Evolutionary conservation across 2,888 invertebrate species (phyloP).

Genomic region (Eristalis tenax): DNA sequence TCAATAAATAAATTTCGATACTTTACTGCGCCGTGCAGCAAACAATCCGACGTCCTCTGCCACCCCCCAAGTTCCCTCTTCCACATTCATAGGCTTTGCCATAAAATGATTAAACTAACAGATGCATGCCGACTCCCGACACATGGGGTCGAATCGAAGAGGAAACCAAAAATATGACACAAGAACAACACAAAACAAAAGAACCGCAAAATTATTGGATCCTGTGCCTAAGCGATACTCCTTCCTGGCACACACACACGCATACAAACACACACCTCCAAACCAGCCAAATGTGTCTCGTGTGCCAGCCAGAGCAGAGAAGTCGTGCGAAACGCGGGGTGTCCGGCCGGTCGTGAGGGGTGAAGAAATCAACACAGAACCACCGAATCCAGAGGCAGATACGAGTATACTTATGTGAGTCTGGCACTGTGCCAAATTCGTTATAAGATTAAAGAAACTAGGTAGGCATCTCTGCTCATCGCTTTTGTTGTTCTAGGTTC

Average conservation of each 20-base stretch:
- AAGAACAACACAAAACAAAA: constrained; percentile 17
- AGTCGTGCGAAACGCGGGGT: background rate
- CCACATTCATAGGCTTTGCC: constrained; percentile 48
- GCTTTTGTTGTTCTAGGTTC: constrained; percentile 64
- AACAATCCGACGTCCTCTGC: background rate
- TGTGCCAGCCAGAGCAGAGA: background rate
- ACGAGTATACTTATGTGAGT: constrained; percentile 23
- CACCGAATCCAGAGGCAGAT: constrained; percentile 44
- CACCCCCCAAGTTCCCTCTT: constrained; percentile 18
- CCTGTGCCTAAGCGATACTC: constrained; percentile 46
- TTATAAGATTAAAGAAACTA: constrained; percentile 73
- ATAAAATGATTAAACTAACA: constrained; percentile 64
- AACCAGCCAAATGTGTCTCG: background rate
- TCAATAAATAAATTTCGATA: constrained; percentile 66
- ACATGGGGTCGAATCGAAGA: constrained; percentile 30
- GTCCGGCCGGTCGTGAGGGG: background rate
- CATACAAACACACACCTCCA: background rate
- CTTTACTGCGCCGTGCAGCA: constrained; percentile 34
- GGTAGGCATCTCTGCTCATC: constrained; percentile 59
- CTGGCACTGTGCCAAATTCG: constrained; percentile 70
- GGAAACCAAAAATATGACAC: background rate
- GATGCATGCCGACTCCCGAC: constrained; percentile 33
- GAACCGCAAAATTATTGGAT: constrained; percentile 17
- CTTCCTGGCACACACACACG: constrained; percentile 11
- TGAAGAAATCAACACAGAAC: background rate